phyloP scores from a whole-genome alignment of 2,797 vertebrate genomes.

The Buceros bicornis region DNA sequence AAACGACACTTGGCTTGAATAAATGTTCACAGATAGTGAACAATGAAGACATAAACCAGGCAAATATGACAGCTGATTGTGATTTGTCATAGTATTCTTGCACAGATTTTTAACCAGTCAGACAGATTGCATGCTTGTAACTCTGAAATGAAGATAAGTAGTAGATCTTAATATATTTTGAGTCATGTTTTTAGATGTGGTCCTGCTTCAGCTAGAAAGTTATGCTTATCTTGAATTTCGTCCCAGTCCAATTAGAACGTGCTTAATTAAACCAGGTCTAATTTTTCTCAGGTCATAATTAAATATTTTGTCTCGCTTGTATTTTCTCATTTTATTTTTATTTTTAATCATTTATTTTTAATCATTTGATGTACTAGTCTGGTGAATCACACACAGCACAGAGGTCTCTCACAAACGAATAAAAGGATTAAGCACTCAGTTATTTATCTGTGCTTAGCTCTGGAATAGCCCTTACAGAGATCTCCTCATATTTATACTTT shows the following conservation, averaged over 20 bases:
- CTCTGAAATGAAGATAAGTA: slow-evolving; percentile 4
- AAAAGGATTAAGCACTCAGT: neutral
- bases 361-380: neutral
- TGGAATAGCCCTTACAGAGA: neutral
- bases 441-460: neutral
- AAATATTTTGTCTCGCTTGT: neutral
- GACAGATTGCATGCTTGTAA: slow-evolving; percentile 18
- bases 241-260: neutral
- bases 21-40: slow-evolving; percentile 44
- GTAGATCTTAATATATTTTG: neutral
- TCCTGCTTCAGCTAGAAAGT: neutral
- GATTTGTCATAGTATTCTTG: slow-evolving; percentile 1
- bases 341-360: neutral
- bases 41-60: slow-evolving; percentile 30
- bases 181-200: neutral
- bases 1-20: slow-evolving; percentile 16
- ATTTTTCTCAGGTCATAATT: neutral
- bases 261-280: neutral
- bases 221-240: neutral
- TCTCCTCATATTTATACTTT: neutral
- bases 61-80: slow-evolving; percentile 41
- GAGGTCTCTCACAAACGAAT: neutral
- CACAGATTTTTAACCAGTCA: slow-evolving; percentile 23
- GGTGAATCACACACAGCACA: neutral
- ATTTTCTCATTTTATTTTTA: neutral